These are phyloP conservation scores for Dryococelus australis DNA, from an alignment of 2,888 invertebrate species.

Conservation along the genomic window DNA sequence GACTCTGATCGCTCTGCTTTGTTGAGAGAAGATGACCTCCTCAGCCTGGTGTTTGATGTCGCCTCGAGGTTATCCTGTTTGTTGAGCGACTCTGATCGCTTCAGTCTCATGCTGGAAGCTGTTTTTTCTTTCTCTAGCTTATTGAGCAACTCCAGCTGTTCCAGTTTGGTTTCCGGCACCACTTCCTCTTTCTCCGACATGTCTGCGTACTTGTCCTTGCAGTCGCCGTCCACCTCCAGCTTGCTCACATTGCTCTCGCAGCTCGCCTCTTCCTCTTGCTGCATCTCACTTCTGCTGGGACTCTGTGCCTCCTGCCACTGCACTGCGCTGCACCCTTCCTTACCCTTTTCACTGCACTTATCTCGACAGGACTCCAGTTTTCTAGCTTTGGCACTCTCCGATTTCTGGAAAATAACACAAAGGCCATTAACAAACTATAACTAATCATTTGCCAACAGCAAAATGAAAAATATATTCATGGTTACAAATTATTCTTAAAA, in stretches of 20 bases:
- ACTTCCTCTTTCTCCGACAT: background rate
- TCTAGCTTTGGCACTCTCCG: background rate
- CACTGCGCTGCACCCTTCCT: background rate
- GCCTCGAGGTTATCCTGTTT: constrained; percentile 59
- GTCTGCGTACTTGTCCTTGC: constrained; percentile 56
- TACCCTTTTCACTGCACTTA: background rate
- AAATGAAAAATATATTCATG: too few species aligned
- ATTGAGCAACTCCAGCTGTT: constrained; percentile 49
- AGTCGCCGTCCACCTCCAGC: constrained; percentile 47
- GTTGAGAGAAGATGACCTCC: constrained; percentile 69
- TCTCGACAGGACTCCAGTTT: background rate
- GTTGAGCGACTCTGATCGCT: constrained; percentile 69
- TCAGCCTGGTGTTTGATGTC: constrained; percentile 53
- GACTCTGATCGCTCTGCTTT: constrained; percentile 59
- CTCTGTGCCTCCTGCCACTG: too few species aligned
- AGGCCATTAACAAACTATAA: background rate
- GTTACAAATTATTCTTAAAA: too few species aligned
- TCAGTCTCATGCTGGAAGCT: constrained; percentile 61
- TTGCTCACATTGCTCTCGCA: constrained; percentile 40
- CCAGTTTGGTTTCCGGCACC: constrained; percentile 47
- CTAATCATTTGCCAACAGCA: background rate
- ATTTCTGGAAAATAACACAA: background rate
- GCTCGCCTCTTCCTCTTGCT: constrained; percentile 33
- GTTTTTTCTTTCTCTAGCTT: constrained; percentile 61
- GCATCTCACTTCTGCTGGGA: too few species aligned